Evolutionary conservation across 2,113 vertebrate genomes (phyloP).

Genomic region (Ciconia stormi): DNA sequence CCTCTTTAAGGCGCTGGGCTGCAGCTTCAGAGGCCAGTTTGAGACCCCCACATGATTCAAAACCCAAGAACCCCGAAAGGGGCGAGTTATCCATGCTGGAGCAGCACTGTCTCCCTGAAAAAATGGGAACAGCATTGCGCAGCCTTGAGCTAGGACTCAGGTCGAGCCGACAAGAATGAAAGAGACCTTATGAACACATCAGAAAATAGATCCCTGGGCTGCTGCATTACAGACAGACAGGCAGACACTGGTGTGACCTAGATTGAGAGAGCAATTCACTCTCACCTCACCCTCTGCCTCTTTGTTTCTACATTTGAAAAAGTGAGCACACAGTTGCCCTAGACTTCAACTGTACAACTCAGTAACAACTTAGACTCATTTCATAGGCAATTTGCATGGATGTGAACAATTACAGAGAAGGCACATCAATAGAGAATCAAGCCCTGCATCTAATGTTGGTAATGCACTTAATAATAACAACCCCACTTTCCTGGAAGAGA

Average conservation of each 20-base stretch:
- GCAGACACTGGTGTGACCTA: rapidly evolving
- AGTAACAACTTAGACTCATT: neutral
- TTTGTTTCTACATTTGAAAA: neutral
- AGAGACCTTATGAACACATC: neutral
- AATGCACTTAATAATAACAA: constrained; percentile 53
- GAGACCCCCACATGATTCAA: neutral
- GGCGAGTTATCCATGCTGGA: neutral
- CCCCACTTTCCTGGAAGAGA: constrained; percentile 29
- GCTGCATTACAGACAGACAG: neutral
- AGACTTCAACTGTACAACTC: neutral
- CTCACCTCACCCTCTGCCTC: neutral
- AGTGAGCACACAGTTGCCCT: neutral
- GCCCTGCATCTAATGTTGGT: constrained; percentile 46
- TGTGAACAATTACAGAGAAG: constrained; percentile 21
- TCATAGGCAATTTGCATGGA: constrained; percentile 25
- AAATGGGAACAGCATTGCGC: neutral
- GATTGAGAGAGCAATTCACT: neutral
- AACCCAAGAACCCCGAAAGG: neutral
- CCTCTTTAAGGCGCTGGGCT: neutral
- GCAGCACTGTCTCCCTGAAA: neutral
- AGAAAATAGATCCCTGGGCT: neutral
- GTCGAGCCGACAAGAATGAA: neutral
- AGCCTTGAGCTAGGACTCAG: neutral
- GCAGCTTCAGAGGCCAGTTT: neutral
- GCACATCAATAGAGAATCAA: constrained; percentile 20